Conservation (phyloP, 30 jellyfish, hydroid and myxozoan genomes). For the Pseudorhiza aurosa region DNA sequence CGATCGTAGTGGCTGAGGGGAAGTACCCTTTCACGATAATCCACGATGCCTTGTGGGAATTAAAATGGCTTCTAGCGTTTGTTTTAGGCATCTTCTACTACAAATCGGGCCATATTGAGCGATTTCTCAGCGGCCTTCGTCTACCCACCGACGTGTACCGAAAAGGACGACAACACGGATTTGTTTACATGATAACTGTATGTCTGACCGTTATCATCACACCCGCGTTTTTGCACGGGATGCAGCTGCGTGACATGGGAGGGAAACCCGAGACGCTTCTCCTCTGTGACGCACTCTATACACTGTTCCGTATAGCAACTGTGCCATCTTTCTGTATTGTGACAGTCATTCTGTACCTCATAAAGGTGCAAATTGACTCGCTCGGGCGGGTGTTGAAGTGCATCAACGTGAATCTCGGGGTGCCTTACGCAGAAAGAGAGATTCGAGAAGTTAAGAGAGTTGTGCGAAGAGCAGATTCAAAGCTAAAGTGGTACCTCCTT, state of each 20-base stretch:
- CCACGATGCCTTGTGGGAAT: conserved; percentile 58
- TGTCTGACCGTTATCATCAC: background rate
- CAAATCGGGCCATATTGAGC: conserved; percentile 55
- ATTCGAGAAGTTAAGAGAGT: conserved; percentile 33
- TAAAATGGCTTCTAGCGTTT: conserved; percentile 57
- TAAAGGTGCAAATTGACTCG: conserved; percentile 49
- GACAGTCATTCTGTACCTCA: conserved; percentile 41
- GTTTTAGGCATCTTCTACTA: conserved; percentile 35
- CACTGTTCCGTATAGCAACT: conserved; percentile 30
- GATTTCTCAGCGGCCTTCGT: background rate
- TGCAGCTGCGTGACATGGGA: conserved; percentile 8
- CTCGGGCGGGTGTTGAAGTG: conserved; percentile 44
- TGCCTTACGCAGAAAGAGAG: conserved; percentile 62
- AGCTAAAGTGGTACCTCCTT: conserved; percentile 55
- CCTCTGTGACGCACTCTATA: conserved; percentile 5
- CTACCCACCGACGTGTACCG: conserved; percentile 1
- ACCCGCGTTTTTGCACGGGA: conserved; percentile 13
- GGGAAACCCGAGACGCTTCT: background rate
- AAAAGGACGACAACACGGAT: conserved; percentile 14
- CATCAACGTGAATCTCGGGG: conserved; percentile 38
- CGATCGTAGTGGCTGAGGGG: conserved; percentile 15
- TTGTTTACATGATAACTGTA: background rate
- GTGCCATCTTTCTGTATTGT: conserved; percentile 66
- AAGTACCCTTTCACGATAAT: conserved; percentile 24
- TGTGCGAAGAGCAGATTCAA: conserved; percentile 34